A percentile compares a stretch with the other conserved stretches of the same genome.
Evolutionary conservation across 2,888 invertebrate species (phyloP).

Genomic region (Mellilla xanthometata): DNA sequence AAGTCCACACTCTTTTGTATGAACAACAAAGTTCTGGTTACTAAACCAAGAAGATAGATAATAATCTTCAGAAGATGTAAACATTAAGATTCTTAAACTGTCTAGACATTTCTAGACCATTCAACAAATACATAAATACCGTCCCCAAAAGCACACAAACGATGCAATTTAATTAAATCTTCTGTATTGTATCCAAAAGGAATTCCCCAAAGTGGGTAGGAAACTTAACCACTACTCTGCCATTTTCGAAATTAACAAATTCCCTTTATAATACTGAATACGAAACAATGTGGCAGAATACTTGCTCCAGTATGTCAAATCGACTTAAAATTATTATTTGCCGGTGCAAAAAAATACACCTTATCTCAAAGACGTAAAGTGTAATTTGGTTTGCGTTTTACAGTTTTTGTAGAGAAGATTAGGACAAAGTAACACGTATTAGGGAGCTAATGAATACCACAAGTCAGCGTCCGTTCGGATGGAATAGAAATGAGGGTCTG

Average conservation of each 20-base stretch:
- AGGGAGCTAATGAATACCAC: slow-evolving; percentile 74
- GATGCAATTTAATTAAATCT: slow-evolving; percentile 14
- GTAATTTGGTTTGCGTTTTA: slow-evolving; percentile 34
- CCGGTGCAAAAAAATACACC: slow-evolving; percentile 28
- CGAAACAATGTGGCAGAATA: slow-evolving; percentile 65
- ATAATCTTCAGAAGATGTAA: background rate
- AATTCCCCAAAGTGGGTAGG: slow-evolving; percentile 27
- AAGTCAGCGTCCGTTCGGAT: slow-evolving; percentile 59
- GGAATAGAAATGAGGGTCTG: slow-evolving; percentile 44
- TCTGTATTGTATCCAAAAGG: slow-evolving; percentile 27
- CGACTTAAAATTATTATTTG: slow-evolving; percentile 53
- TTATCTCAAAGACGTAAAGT: slow-evolving; percentile 27
- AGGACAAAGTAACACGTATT: slow-evolving; percentile 75
- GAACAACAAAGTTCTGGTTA: no score
- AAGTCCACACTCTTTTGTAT: no score
- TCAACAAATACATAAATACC: background rate
- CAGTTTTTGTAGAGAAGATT: slow-evolving; percentile 62
- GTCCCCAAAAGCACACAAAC: background rate
- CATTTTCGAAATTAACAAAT: slow-evolving; percentile 62
- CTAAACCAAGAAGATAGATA: no score
- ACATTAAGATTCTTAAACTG: no score
- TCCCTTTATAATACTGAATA: slow-evolving; percentile 57
- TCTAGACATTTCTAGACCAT: background rate
- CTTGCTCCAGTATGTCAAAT: slow-evolving; percentile 62
- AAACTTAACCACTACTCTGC: slow-evolving; percentile 51